These are phyloP conservation scores for Epinephelus fuscoguttatus DNA, from an alignment of 2,113 vertebrate genomes.

Conservation along the genomic window DNA sequence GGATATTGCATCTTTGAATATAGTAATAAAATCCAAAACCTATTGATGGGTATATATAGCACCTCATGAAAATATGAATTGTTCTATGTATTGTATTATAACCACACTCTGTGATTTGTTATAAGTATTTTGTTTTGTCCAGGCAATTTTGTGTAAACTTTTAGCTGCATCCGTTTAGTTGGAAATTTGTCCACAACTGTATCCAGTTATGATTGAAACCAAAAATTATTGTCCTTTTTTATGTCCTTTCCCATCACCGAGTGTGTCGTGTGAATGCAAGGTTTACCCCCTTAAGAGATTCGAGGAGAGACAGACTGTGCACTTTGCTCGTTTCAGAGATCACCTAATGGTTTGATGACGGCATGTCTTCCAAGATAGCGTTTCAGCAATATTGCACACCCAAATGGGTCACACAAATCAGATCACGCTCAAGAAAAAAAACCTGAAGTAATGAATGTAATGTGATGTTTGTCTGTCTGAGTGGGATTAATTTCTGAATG, in stretches of 20 bases:
- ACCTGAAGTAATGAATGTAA: constrained; percentile 73
- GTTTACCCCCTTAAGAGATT: constrained; percentile 28
- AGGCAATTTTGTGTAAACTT: constrained; percentile 58
- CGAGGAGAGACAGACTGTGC: constrained; percentile 51
- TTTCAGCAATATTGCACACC: constrained; percentile 79
- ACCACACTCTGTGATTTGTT: constrained; percentile 62
- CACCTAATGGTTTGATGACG: constrained; percentile 40
- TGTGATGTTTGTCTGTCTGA: constrained; percentile 54
- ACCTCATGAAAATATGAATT: constrained; percentile 66
- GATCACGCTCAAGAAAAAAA: constrained; percentile 47
- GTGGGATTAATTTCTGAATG: constrained; percentile 40
- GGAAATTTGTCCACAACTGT: constrained; percentile 40
- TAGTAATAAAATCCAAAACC: constrained; percentile 55
- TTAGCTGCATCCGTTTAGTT: constrained; percentile 57
- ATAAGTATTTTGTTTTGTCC: constrained; percentile 61
- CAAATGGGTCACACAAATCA: constrained; percentile 63
- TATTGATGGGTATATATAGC: constrained; percentile 63
- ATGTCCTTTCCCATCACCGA: constrained; percentile 33
- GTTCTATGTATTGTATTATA: constrained; percentile 72
- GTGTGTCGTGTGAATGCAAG: constrained; percentile 45
- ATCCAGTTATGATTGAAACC: constrained; percentile 66
- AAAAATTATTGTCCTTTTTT: constrained; percentile 66
- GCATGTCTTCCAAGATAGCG: constrained; percentile 76
- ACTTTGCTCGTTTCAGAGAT: constrained; percentile 62
- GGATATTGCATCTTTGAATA: constrained; percentile 66